Conservation (phyloP, 2,113 vertebrate genomes). For the Neodon shergylaensis region DNA sequence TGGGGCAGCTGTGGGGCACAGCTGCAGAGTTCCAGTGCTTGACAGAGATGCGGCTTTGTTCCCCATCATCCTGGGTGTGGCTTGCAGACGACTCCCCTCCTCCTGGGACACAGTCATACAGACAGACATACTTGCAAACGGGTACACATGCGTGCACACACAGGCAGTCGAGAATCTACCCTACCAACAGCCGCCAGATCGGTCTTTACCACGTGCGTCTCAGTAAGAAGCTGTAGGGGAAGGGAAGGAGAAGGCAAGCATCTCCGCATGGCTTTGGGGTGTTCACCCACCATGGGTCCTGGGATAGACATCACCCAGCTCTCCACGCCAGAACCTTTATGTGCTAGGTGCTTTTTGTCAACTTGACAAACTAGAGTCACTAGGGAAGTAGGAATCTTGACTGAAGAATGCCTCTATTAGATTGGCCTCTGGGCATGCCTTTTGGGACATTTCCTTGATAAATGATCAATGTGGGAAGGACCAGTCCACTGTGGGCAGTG, state of each 20-base stretch:
- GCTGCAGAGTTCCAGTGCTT: background rate
- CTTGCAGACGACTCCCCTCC: background rate
- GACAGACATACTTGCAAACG: background rate
- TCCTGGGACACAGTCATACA: background rate
- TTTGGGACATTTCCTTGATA: background rate
- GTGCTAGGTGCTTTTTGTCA: background rate
- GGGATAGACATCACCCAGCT: background rate
- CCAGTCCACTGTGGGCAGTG: background rate
- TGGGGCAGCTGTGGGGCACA: background rate
- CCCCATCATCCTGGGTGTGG: too few relatives aligned
- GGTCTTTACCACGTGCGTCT: background rate
- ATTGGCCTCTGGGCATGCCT: background rate
- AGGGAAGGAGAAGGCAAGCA: background rate
- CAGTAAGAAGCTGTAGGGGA: background rate
- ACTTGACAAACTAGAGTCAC: background rate
- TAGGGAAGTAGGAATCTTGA: background rate
- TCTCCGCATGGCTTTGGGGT: background rate
- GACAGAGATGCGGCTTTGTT: slow-evolving; percentile 39
- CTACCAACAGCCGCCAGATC: background rate
- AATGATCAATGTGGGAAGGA: background rate
- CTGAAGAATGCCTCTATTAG: background rate
- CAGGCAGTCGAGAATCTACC: background rate
- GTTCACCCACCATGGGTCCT: background rate
- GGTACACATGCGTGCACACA: too few relatives aligned
- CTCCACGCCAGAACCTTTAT: background rate